Percentiles rank a stretch among this genome's conserved stretches.
Evolutionary conservation across 1,140 invertebrate genomes (phyloP).

Genomic region (Procambarus virginalis): DNA sequence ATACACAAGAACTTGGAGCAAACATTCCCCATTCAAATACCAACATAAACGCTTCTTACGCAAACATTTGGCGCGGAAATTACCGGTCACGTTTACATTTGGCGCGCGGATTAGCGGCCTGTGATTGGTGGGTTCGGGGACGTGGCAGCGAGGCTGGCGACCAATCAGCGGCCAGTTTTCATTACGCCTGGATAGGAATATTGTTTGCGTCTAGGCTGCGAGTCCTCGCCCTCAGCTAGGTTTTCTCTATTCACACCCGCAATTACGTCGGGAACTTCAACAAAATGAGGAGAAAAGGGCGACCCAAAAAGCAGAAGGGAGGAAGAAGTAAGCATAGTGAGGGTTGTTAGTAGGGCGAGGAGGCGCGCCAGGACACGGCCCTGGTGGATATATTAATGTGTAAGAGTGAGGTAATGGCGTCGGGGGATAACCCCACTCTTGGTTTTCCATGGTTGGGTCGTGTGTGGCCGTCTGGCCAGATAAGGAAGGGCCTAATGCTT

Average conservation of each 20-base stretch:
- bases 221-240: neutral
- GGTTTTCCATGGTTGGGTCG: neutral
- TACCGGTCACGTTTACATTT: neutral
- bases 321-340: conserved; percentile 19
- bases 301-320: conserved; percentile 43
- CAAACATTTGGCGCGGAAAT: neutral
- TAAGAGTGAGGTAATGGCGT: conserved; percentile 5
- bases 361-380: neutral
- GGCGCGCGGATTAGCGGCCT: neutral
- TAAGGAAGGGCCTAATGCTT: no score
- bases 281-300: conserved; percentile 43
- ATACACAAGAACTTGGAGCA: neutral
- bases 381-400: neutral
- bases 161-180: conserved; percentile 26
- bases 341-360: neutral
- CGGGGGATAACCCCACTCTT: neutral
- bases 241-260: conserved; percentile 30
- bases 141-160: neutral
- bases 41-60: neutral
- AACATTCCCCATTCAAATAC: neutral
- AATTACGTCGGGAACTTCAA: conserved; percentile 53
- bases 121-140: conserved; percentile 8
- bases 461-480: no score
- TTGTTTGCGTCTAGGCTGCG: conserved; percentile 52
- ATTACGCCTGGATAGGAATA: neutral